Conservation (phyloP, 1,140 invertebrate species). For the Carcinoscorpius rotundicauda region DNA sequence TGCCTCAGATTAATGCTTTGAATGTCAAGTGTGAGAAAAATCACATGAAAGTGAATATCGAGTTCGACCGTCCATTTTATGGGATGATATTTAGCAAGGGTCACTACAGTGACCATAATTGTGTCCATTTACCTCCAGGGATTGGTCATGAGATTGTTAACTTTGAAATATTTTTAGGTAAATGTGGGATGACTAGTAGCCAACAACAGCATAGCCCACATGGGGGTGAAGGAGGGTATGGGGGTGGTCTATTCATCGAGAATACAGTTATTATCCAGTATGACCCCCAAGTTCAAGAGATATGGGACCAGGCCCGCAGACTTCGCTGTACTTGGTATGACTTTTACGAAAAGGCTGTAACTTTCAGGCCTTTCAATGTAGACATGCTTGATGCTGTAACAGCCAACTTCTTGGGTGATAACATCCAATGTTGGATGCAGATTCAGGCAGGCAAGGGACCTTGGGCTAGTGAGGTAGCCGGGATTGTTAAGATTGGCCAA, state of each 20-base stretch:
- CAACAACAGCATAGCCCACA: slow-evolving; percentile 56
- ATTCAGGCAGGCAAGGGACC: slow-evolving; percentile 91
- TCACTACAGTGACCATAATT: slow-evolving; percentile 73
- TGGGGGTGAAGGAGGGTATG: slow-evolving; percentile 49
- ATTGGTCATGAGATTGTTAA: slow-evolving; percentile 78
- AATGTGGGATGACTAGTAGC: slow-evolving; percentile 25
- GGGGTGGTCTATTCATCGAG: slow-evolving; percentile 62
- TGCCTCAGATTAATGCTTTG: slow-evolving; percentile 30
- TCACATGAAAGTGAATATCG: slow-evolving; percentile 71
- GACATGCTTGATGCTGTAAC: slow-evolving; percentile 88
- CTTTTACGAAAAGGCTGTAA: slow-evolving; percentile 87
- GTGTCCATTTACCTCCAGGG: slow-evolving; percentile 78
- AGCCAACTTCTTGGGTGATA: slow-evolving; percentile 87
- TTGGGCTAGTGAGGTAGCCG: slow-evolving; percentile 88
- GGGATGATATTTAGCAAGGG: slow-evolving; percentile 91
- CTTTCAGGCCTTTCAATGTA: slow-evolving; percentile 77
- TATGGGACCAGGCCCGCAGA: slow-evolving; percentile 58
- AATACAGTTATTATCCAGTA: slow-evolving; percentile 92
- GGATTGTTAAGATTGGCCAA: slow-evolving; percentile 86
- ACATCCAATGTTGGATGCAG: slow-evolving; percentile 92
- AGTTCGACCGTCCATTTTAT: slow-evolving; percentile 88
- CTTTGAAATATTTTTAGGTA: slow-evolving; percentile 78
- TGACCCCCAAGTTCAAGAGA: slow-evolving; percentile 87
- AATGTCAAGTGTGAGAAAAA: slow-evolving; percentile 94
- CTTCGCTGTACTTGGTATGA: slow-evolving; percentile 87